A percentile compares a stretch with the other conserved stretches of the same genome.
phyloP scores from a whole-genome alignment of 2,888 invertebrate genomes.

The Lasioglossum vierecki region DNA sequence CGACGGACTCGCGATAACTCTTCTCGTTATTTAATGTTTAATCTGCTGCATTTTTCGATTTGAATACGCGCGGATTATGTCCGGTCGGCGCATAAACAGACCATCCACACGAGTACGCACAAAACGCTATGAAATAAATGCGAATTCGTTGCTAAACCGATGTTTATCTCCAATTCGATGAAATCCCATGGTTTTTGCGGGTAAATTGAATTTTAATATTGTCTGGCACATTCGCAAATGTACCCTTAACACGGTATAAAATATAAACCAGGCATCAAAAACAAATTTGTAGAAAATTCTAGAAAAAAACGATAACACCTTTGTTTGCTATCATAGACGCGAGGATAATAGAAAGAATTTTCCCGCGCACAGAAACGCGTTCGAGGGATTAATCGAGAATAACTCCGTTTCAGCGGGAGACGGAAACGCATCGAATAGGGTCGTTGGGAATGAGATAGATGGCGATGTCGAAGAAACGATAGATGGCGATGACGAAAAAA shows the following conservation, averaged over 20 bases:
- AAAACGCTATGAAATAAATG: background rate
- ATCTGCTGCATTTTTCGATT: background rate
- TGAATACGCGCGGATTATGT: background rate
- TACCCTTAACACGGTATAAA: background rate
- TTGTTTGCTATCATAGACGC: background rate
- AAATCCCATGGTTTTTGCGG: background rate
- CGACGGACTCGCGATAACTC: background rate
- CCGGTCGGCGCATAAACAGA: background rate
- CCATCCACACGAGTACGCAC: background rate
- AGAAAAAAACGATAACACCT: background rate
- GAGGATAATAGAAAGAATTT: background rate
- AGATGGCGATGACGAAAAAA: background rate
- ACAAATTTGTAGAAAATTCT: too few relatives aligned
- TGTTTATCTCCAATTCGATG: background rate
- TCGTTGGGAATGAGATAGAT: background rate
- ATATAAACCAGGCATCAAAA: background rate
- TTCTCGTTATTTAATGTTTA: background rate
- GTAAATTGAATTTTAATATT: background rate
- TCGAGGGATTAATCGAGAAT: slow-evolving; percentile 38
- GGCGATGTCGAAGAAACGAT: too few relatives aligned
- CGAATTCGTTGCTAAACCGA: background rate
- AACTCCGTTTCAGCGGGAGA: slow-evolving; percentile 33
- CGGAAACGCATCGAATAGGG: background rate
- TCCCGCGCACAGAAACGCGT: background rate
- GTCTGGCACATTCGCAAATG: background rate